Conservation (phyloP, 2,113 vertebrate genomes). For the Gulo gulo region DNA sequence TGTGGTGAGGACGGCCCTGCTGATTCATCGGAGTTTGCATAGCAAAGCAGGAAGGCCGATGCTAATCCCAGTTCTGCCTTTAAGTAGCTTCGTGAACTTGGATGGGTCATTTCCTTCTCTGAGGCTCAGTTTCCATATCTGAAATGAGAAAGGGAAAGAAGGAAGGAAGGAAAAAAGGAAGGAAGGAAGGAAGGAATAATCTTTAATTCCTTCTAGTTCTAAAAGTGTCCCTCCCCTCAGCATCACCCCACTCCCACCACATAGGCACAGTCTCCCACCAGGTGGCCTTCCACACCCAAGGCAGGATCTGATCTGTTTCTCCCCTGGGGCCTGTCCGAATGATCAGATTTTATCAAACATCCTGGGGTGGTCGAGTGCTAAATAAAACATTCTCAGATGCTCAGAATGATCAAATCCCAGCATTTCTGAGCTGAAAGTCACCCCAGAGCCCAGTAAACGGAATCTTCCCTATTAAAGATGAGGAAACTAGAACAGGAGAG, state of each 20-base stretch:
- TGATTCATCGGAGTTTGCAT: neutral
- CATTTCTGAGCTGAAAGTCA: slow-evolving; percentile 30
- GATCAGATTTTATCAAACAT: slow-evolving; percentile 73
- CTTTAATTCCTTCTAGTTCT: slow-evolving; percentile 28
- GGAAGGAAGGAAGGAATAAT: neutral
- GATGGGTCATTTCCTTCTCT: neutral
- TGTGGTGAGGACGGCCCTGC: neutral
- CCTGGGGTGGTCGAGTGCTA: slow-evolving; percentile 59
- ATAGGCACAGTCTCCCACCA: slow-evolving; percentile 26
- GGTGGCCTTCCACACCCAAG: slow-evolving; percentile 47
- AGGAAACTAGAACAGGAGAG: neutral
- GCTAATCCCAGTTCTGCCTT: neutral
- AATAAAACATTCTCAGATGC: slow-evolving; percentile 66
- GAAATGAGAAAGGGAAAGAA: neutral
- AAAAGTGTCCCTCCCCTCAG: neutral
- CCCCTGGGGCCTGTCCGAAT: slow-evolving; percentile 60
- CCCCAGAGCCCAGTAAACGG: neutral
- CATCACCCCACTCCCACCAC: neutral
- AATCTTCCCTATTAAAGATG: neutral
- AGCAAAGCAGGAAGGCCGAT: neutral
- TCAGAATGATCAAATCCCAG: slow-evolving; percentile 51
- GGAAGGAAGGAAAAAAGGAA: neutral
- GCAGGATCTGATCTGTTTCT: slow-evolving; percentile 46
- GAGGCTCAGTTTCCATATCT: neutral
- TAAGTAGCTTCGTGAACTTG: neutral